Conservation (phyloP, 2,888 invertebrate genomes). For the Habroteleia sp. region DNA sequence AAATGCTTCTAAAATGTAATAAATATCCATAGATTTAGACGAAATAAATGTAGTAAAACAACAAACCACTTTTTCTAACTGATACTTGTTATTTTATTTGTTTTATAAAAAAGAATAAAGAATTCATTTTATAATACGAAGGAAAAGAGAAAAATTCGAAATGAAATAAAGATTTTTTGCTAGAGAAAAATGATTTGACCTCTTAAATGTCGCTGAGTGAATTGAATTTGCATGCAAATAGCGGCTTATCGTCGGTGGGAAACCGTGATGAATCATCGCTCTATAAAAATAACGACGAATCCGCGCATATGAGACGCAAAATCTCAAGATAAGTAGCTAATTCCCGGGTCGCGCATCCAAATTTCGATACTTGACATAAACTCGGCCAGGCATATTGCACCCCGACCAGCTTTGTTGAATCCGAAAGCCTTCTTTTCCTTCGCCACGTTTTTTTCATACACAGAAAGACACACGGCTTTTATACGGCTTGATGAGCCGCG, state of each 20-base stretch:
- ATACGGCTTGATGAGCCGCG: conserved; percentile 58
- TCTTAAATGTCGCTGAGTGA: background rate
- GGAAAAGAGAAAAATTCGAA: no score
- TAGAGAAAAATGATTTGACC: conserved; percentile 1
- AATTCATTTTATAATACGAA: no score
- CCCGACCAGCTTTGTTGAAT: conserved; percentile 47
- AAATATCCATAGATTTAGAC: no score
- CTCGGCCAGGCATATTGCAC: conserved; percentile 48
- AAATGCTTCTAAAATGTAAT: no score
- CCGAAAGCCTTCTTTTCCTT: conserved; percentile 59
- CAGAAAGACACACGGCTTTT: conserved; percentile 44
- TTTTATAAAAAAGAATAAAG: no score
- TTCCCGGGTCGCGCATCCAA: conserved; percentile 56
- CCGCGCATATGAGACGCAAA: conserved; percentile 50
- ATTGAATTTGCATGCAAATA: conserved; percentile 34
- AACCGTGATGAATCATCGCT: conserved; percentile 26
- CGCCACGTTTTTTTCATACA: conserved; percentile 49
- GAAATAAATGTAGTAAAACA: no score
- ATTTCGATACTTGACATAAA: conserved; percentile 62
- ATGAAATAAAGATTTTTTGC: background rate
- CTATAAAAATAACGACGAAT: conserved; percentile 40
- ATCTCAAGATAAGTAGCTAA: conserved; percentile 61
- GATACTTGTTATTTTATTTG: no score
- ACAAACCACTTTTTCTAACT: no score
- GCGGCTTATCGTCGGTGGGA: conserved; percentile 16